These are phyloP conservation scores for Synanthedon formicaeformis DNA, from an alignment of 2,888 invertebrate genomes.

Conservation along the genomic window DNA sequence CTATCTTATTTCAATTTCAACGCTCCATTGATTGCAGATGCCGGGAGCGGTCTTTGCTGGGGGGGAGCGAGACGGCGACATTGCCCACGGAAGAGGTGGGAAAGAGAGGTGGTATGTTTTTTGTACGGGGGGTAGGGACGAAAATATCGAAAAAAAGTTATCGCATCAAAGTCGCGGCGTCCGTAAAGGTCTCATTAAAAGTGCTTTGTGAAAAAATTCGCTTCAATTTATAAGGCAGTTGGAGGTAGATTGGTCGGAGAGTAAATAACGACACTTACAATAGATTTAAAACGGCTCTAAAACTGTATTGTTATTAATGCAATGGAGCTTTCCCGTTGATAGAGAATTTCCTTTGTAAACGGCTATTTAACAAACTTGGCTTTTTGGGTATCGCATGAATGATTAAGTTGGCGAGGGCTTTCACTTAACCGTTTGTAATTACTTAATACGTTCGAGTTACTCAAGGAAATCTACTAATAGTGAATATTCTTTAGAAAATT, in stretches of 20 bases:
- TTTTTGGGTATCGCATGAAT: slow-evolving; percentile 11
- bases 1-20: slow-evolving; percentile 68
- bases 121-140: slow-evolving; percentile 32
- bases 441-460: background rate
- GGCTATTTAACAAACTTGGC: slow-evolving; percentile 10
- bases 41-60: slow-evolving; percentile 44
- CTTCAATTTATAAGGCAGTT: slow-evolving; percentile 60
- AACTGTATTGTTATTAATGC: slow-evolving; percentile 12
- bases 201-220: slow-evolving; percentile 60
- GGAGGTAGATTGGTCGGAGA: slow-evolving; percentile 44
- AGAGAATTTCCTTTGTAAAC: slow-evolving; percentile 11
- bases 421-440: slow-evolving; percentile 3
- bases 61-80: slow-evolving; percentile 31
- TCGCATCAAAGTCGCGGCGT: slow-evolving; percentile 59
- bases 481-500: no score
- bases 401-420: slow-evolving; percentile 9
- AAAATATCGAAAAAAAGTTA: slow-evolving; percentile 66
- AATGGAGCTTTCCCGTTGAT: slow-evolving; percentile 9
- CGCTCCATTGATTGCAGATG: slow-evolving; percentile 69
- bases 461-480: no score
- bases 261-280: slow-evolving; percentile 53
- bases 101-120: slow-evolving; percentile 41
- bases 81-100: slow-evolving; percentile 15
- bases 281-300: slow-evolving; percentile 37
- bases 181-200: slow-evolving; percentile 66